Percentiles rank a stretch among this genome's conserved stretches.
Conservation (phyloP, 2,113 vertebrate species). For the Rhea pennata region DNA sequence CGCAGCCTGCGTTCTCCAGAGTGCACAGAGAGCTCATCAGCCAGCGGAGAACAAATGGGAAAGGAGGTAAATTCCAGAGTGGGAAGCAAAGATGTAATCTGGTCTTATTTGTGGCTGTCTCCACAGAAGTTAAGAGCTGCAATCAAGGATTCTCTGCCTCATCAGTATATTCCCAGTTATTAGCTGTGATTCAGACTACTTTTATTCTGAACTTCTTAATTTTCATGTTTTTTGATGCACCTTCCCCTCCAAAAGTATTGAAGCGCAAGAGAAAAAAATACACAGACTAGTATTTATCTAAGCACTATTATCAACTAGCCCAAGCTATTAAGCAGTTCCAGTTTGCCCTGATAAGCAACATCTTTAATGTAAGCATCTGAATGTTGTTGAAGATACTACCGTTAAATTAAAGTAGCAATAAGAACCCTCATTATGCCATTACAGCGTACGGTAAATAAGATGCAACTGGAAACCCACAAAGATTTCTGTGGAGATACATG, state of each 20-base stretch:
- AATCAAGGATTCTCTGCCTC: constrained; percentile 9
- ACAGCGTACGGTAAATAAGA: constrained; percentile 2
- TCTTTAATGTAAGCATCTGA: neutral
- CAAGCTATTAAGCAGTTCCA: constrained; percentile 32
- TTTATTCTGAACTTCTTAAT: neutral
- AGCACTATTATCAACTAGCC: neutral
- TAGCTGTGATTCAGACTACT: neutral
- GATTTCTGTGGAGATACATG: neutral
- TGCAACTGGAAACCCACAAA: constrained; percentile 3
- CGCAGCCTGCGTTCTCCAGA: neutral
- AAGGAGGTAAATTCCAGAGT: neutral
- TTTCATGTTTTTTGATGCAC: neutral
- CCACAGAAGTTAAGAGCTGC: neutral
- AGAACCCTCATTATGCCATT: constrained; percentile 53
- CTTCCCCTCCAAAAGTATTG: neutral
- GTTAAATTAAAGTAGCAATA: constrained; percentile 49
- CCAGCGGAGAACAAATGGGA: neutral
- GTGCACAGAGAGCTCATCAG: neutral
- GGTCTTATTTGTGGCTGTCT: neutral
- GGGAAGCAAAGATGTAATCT: neutral
- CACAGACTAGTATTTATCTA: neutral
- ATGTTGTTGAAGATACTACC: neutral
- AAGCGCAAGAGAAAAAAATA: neutral
- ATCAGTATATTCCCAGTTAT: neutral
- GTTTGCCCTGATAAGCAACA: constrained; percentile 51